Evolutionary conservation across 1,140 invertebrate species (phyloP).

Genomic region (Luehdorfia chinensis): DNA sequence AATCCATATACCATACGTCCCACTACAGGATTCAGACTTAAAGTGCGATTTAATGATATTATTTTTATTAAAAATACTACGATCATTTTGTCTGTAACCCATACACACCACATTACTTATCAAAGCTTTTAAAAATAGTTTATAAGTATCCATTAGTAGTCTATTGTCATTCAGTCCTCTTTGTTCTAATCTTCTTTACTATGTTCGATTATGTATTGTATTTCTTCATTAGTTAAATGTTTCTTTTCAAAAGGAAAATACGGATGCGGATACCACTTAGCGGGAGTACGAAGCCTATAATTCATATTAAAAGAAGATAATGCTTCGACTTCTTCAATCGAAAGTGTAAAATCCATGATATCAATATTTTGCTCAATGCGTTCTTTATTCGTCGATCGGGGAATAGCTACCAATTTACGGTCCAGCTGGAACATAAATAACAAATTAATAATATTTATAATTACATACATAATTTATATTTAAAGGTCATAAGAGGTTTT

Average conservation of each 20-base stretch:
- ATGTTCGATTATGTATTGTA: constrained; percentile 47
- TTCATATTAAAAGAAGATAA: constrained; percentile 56
- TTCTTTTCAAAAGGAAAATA: constrained; percentile 62
- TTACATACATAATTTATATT: too few relatives aligned
- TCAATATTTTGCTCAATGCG: constrained; percentile 54
- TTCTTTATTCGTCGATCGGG: constrained; percentile 53
- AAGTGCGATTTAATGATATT: too few relatives aligned
- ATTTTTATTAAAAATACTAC: too few relatives aligned
- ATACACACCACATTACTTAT: too few relatives aligned
- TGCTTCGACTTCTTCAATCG: constrained; percentile 42
- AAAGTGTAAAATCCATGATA: constrained; percentile 53
- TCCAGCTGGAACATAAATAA: constrained; percentile 45
- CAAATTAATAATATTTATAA: too few relatives aligned
- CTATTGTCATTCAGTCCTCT: too few relatives aligned
- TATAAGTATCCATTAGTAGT: too few relatives aligned
- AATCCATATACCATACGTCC: too few relatives aligned
- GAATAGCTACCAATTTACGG: constrained; percentile 46
- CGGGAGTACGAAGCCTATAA: constrained; percentile 52
- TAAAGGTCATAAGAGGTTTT: too few relatives aligned
- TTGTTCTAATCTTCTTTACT: constrained; percentile 50
- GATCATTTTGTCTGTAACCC: too few relatives aligned
- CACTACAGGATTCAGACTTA: too few relatives aligned
- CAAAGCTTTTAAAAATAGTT: too few relatives aligned
- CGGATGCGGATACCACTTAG: constrained; percentile 59
- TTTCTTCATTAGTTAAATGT: constrained; percentile 42